Base-by-base conservation (phyloP, 2,113 vertebrate genomes). In the Taurulus bubalis region DNA sequence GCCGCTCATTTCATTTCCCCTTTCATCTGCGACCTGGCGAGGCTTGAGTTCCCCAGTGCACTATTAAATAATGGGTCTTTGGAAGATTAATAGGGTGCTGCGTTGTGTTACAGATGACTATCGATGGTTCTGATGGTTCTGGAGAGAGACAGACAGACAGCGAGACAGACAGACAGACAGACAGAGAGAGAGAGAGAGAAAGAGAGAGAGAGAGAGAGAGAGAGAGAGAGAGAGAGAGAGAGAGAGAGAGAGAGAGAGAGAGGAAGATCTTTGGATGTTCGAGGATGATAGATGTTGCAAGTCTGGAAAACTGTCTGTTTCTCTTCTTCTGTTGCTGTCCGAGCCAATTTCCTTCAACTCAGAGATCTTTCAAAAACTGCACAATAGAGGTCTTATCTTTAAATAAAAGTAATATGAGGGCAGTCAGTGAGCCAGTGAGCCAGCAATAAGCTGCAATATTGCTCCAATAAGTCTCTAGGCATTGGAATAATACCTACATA, bases 51-150 rank as follows among this genome's bases (percentile, higher is more conserved):
- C 79, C 89, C 87, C 76, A 40, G 79, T 53, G 84, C 62, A 58
- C 80, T 79, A 80, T 91, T 90, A 91, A 93, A 93, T 90, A 87
- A 85, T 72, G 65, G 59, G 79, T 83, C 90, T 81, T 92, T 90
- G 87, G 83, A 86, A 93, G 79, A 93, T 94, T 91, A 95, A 93
- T 91, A 91, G 86, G 78, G 75, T 1, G 22, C 66, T 68, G 47
- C 56, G 63, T 75, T 79, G 73, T 86, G 66, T 80, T 81, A 75
- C 80, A 65, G 65, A 74, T 83, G 69, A 77, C 45, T 73, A 72
- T 91, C 67, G 69, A 65, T 74, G 55, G 47, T 86, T 81, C 75
- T 82, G 71, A 18, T 56, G 60, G 82, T 86, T 72, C 51, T 0
- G 30, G 40, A 81, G 49, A 58, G 51, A 73, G 36, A 80, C 51